Evolutionary conservation across 2,888 invertebrate genomes (phyloP).

Genomic region (Octodonta nipae): DNA sequence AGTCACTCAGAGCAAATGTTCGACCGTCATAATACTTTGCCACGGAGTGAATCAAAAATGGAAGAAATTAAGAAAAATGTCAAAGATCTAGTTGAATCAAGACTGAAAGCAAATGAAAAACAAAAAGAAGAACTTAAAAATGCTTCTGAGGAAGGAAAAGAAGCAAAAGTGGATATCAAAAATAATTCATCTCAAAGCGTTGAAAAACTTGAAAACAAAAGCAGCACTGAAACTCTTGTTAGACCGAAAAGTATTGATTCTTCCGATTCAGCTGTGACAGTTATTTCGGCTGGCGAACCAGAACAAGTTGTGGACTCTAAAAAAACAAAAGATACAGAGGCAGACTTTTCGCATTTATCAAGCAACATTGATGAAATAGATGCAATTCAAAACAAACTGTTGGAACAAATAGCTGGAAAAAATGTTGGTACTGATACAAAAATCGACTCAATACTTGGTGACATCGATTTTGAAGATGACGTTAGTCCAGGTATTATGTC

Average conservation of each 20-base stretch:
- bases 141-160: constrained; percentile 1
- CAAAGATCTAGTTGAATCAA: constrained; percentile 11
- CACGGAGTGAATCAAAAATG: too few species aligned
- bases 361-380: too few species aligned
- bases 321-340: background rate
- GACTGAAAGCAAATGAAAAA: constrained; percentile 9
- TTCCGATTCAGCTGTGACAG: constrained; percentile 21
- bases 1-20: too few species aligned
- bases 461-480: too few species aligned
- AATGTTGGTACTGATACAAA: background rate
- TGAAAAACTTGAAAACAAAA: constrained; percentile 10
- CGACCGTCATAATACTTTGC: too few species aligned
- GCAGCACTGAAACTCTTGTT: constrained; percentile 4
- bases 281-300: constrained; percentile 11
- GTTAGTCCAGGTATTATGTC: too few species aligned
- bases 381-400: constrained; percentile 18
- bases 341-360: constrained; percentile 9
- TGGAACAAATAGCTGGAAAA: constrained; percentile 19
- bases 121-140: too few species aligned
- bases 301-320: background rate
- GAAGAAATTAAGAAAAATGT: too few species aligned
- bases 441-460: too few species aligned
- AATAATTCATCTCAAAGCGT: constrained; percentile 5
- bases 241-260: constrained; percentile 20
- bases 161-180: constrained; percentile 8